Base-by-base conservation (phyloP, 2,797 vertebrate species). In the Sciaenops ocellatus region DNA sequence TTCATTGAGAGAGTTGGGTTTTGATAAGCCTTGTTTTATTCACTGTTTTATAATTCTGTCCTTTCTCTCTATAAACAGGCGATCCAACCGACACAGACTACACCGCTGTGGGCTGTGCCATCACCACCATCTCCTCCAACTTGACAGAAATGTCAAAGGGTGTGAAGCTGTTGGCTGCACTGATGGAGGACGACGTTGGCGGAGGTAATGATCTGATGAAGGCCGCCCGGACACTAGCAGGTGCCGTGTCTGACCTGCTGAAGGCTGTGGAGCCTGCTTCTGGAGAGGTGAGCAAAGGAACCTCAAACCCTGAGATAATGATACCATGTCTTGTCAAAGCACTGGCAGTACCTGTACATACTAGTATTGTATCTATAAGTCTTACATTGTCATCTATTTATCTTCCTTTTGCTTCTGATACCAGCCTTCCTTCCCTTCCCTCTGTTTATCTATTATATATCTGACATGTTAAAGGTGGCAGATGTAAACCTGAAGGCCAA, bases 81-180 rank as follows among this genome's bases (percentile, higher is more conserved):
- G 98, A 99, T 88, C 98, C 98, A 0, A 96, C 96, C 0, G 97
- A 99, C 94, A 99, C 98, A 0, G 98, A 99, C 91, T 99, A 99
- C 90, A 99, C 98, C 0, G 98, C 98, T 0, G 98, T 99, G 90
- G 98, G 98, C 57, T 99, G 98, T 12, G 98, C 98, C 47, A 99
- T 99, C 93, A 99, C 98, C 73, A 99, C 98, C 60, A 99, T 99
- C 90, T 99, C 98, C 66, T 99, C 98, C 85, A 99, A 99, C 94
- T 95, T 99, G 92, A 99, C 98, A 0, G 98, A 99, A 91, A 99
- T 99, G 98, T 99, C 98, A 66, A 99, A 98, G 94, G 98, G 98
- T 0, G 98, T 99, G 83, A 99, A 99, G 92, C 93, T 99, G 76
- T 91, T 99, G 89, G 98, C 98, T 0, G 98, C 98, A 0, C 95